Evolutionary conservation across 2,888 invertebrate genomes (phyloP), one percentile per base, ranked within the genome.

Genomic region (Pollenia griseotomentosa): DNA sequence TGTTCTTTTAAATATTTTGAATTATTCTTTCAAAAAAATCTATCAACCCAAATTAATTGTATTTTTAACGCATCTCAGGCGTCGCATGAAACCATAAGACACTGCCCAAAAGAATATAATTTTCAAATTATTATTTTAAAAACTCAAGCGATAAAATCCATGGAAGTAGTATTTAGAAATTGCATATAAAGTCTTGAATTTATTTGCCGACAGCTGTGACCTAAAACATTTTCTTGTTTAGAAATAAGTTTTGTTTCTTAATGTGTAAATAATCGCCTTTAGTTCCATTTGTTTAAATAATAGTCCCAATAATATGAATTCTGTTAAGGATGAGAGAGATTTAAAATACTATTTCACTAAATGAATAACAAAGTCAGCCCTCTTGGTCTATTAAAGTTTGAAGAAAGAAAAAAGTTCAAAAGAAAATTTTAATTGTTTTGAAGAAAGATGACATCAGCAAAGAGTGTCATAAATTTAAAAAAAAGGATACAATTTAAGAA

Each of bases 201-300:
- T 83, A 78, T 73, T 23, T 33, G 33, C n/a, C 71, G 78, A 78
- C 83, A 83, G 83, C 78, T 78, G 83, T 66, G 44, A 83, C 71
- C 65, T 59, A 14, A 7, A 51, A 53, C 14, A n/a, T 23, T 63
- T 53, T 12, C 6, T 48, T 53, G 8, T 59, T 51, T 51, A 14
- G 14, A 83, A 63, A 42, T 14, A 51, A 66, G 48, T 73, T 73
- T 57, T 63, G 8, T 12, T 51, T 53, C 14, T 57, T 57, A 23
- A 82, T 51, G 51, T 73, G 51, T 59, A 66, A 71, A 57, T 73
- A 78, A 78, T 63, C 11, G 1, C 10, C 4, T 63, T 57, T 48
- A 4, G 51, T 33, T 61, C 8, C 16, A 46, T 53, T 65, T 19
- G 9, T 53, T 63, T 77, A 59, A 57, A 70, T 48, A 40, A 68